Percentiles rank a stretch among this genome's conserved stretches.
Evolutionary conservation across 2,113 vertebrate species (phyloP).

Genomic region (Spea multiplicata): DNA sequence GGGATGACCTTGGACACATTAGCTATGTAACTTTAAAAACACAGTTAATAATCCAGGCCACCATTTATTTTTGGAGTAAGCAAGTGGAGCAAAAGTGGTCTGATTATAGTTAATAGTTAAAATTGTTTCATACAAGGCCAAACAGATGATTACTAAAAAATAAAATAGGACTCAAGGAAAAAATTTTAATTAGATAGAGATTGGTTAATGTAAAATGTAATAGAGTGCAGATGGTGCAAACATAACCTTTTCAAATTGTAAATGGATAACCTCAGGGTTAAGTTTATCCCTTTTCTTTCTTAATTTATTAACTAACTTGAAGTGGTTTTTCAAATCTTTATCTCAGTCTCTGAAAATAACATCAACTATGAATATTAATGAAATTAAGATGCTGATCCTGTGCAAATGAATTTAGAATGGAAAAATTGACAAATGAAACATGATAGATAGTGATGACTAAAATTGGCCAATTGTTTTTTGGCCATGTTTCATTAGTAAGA

Average conservation of each 20-base stretch:
- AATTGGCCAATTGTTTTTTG: no score
- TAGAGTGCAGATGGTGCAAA: not conserved
- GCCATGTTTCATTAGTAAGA: no score
- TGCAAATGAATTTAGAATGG: not conserved
- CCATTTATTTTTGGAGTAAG: no score
- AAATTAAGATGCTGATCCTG: not conserved
- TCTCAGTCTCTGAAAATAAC: not conserved
- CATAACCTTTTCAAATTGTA: not conserved
- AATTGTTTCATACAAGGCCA: not conserved
- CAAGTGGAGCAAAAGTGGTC: not conserved
- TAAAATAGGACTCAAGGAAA: not conserved
- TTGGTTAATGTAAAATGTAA: not conserved
- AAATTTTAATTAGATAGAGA: not conserved
- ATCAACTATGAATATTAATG: not conserved
- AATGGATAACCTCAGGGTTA: not conserved
- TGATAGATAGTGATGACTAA: no score
- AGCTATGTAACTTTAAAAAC: no score
- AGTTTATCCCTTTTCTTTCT: not conserved
- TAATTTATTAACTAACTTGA: not conserved
- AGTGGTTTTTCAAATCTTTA: not conserved
- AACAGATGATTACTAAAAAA: not conserved
- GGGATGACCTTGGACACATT: no score
- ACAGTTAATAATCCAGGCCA: no score
- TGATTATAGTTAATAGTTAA: not conserved
- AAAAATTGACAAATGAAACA: no score